Evolutionary conservation across 2,113 vertebrate genomes (phyloP), one percentile per base, ranked within the genome.

Genomic region (Leptocoma aspasia): DNA sequence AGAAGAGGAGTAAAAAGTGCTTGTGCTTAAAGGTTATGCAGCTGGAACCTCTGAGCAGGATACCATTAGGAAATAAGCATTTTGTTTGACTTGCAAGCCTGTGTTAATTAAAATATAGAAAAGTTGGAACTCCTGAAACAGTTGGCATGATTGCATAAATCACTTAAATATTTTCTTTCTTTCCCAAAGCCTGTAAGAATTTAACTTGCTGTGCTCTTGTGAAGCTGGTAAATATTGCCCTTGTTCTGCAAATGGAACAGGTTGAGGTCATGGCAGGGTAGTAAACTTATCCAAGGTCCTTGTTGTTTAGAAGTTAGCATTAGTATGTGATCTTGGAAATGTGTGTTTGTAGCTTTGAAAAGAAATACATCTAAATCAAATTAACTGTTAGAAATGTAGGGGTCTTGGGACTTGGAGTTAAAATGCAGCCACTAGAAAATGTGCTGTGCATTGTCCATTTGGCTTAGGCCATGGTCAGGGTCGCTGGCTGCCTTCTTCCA

Each of bases 401-500:
- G 7, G 4, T 60, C 12, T 89, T 47, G 20, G 2, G 26, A 28
- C 42, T 83, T 73, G 6, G 21, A 59, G 28, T 52, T 86, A 64
- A 65, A 70, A 64, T 64, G 44, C 31, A 71, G 14, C 17, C 14
- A 3, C 31, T 39, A 24, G 53, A 60, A 59, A 65, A 77, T 0
- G 1, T 42, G 26, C 27, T 78, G 50, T 59, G 28, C 1, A 0
- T 15, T 41, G 39, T 65, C 39, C 6, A 0, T 47, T 77, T 17
- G 30, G 9, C 24, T 84, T 76, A 28, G 44, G 49, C 19, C 4
- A 2, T 39, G 39, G 39, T 39, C 39, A 39, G 39, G 30, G 17
- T 49, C 13, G 2, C 30, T 26, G 6, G 0, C 26, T 41, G 1
- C 26, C 22, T 65, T 26, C 54, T 82, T 76, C 47, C 53, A 28